Base-by-base conservation (phyloP, 2,888 invertebrate species). In the Ecdyonurus torrentis region DNA sequence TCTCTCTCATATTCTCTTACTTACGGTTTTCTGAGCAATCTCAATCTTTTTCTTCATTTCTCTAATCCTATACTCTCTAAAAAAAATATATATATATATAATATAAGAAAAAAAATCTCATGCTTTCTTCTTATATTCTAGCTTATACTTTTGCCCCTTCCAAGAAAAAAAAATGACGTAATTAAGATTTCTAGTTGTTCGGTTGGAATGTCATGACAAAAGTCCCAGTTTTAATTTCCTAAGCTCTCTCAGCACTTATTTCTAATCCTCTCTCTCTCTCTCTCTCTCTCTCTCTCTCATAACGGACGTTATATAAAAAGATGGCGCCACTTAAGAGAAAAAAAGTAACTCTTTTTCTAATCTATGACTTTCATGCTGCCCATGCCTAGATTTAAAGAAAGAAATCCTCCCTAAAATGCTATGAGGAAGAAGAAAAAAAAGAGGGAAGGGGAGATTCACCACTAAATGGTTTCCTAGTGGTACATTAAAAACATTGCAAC, bases 21-120 rank as follows among this genome's bases (percentile, higher is more conserved):
- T 22, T 25, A 1, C 60, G 25, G 23, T 59, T 37, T n/a, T 37
- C 37, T 37, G 37, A 37, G 15, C 37, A 37, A 37, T 37, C 55
- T 55, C 55, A 55, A 55, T 55, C 55, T 55, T 55, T 55, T 55
- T 55, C 55, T 55, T 55, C 55, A 55, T 55, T 55, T 55, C 55
- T 55, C 55, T 55, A 55, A 55, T 55, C 55, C 55, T 37, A 15
- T 37, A 5, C 37, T 37, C 37, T 37, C 37, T 15, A 37, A 37
- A 5, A 10, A 37, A 37, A 37, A n/a, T n/a, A n/a, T n/a, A n/a
- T n/a, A n/a, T n/a, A n/a, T n/a, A n/a, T n/a, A 37, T 37, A 37
- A 37, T 37, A 37, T 37, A 37, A 37, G 37, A 37, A 37, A 15
- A 37, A 15, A 37, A 10, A 37, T 5, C 15, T 37, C 37, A n/a